Base-by-base conservation (phyloP, 2,113 vertebrate species). In the Rynchops niger region DNA sequence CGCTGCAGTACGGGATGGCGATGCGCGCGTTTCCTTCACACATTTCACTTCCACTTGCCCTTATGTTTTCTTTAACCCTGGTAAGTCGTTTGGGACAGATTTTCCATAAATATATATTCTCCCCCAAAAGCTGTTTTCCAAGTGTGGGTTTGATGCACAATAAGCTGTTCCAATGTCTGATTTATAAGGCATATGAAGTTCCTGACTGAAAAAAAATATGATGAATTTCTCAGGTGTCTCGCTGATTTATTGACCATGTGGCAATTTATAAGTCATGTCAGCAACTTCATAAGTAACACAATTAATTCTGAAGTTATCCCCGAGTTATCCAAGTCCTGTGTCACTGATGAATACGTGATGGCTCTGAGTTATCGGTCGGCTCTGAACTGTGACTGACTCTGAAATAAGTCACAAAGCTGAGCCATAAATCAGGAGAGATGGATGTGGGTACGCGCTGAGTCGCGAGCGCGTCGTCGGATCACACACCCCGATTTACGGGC, bases 251-350 rank as follows among this genome's bases (percentile, higher is more conserved):
- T 92, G 95, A 55, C 93, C 82, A 12, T 79, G 89, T 81, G 85
- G 89, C 89, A 59, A 97, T 93, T 97, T 96, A 97, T 96, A 94
- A 97, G 95, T 96, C 95, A 94, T 93, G 96, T 96, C 96, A 97
- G 95, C 95, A 96, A 93, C 96, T 93, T 97, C 91, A 49, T 97
- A 94, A 97, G 97, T 93, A 97, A 96, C 85, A 95, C 87, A 93
- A 97, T 98, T 95, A 97, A 97, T 98, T 92, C 95, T 88, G 94
- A 96, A 97, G 94, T 96, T 97, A 79, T 92, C 92, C 82, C 86
- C 11, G 34, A 93, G 94, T 96, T 92, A 81, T 76, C 94, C 74
- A 67, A 56, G 94, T 84, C 88, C 71, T 30, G 76, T 94, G 96
- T 83, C 93, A 80, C 93, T 95, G 97, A 89, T 70, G 85, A 86